Base-by-base conservation (phyloP, 1,140 invertebrate species). In the Eciton burchellii region DNA sequence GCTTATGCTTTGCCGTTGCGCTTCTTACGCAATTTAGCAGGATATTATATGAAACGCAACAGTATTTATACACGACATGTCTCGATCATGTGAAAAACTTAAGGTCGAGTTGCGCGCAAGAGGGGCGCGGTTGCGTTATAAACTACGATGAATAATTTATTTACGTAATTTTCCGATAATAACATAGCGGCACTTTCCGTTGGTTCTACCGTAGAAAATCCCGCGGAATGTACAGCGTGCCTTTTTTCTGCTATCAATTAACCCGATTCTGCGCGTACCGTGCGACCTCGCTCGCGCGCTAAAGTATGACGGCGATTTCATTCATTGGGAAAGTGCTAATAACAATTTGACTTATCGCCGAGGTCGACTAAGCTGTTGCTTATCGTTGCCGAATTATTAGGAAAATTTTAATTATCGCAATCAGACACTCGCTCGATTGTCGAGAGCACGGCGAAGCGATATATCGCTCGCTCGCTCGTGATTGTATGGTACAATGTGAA, bases 201-300 rank as follows among this genome's bases (percentile, higher is more conserved):
- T 74, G 35, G 5, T 81, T 47, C 29, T n/a, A 12, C 29, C 9
- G 83, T 52, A 60, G 54, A 62, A 76, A 85, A 85, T 45, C n/a
- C n/a, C n/a, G 26, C 8, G 66, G 45, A 68, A 82, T 76, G 77
- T 35, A 16, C 26, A 49, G 60, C n/a, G 21, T 11, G 8, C 24
- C 85, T 79, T 72, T 60, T 74, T 60, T 49, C 56, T 45, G 12
- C 49, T 54, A 47, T 59, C 35, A 49, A 49, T 68, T 59, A 43
- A 11, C 19, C 16, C 6, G 29, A 74, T 63, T 52, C 26, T 72
- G 26, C 57, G 35, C 63, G 54, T 79, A 79, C 21, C 56, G 56
- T 82, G 63, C 21, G 35, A 77, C n/a, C 56, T 45, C 26, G 35
- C 16, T n/a, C 19, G 19, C 16, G 41, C 47, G 19, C 21, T 29